Conservation (phyloP, 2,888 invertebrate genomes). For the Ophraella communa region DNA sequence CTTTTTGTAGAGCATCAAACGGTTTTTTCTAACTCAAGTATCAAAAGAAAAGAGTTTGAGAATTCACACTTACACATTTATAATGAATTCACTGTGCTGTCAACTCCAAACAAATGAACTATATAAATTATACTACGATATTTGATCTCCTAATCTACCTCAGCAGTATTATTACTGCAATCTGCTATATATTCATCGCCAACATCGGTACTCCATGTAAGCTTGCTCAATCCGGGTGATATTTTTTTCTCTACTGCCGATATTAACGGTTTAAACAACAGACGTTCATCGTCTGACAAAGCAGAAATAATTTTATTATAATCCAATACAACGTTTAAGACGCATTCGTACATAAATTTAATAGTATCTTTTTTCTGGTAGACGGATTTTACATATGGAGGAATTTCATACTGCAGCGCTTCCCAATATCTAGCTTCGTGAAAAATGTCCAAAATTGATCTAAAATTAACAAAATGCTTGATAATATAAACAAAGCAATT, state of each 20-base stretch:
- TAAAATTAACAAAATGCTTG: no score
- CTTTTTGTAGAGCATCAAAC: no score
- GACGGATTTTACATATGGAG: slow-evolving; percentile 70
- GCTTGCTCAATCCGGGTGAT: slow-evolving; percentile 72
- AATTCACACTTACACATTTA: no score
- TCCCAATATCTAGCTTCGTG: slow-evolving; percentile 79
- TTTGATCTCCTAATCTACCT: no score
- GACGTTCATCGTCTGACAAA: slow-evolving; percentile 77
- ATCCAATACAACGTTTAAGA: slow-evolving; percentile 73
- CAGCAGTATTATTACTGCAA: slow-evolving; percentile 70
- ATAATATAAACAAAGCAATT: no score
- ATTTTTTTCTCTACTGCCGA: slow-evolving; percentile 70
- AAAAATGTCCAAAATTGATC: slow-evolving; percentile 71
- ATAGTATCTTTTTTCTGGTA: slow-evolving; percentile 67
- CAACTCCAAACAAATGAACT: no score
- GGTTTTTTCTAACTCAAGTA: no score
- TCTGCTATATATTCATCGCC: slow-evolving; percentile 76
- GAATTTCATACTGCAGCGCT: slow-evolving; percentile 72
- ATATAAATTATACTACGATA: no score
- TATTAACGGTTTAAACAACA: slow-evolving; percentile 79
- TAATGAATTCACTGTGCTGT: no score
- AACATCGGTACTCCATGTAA: slow-evolving; percentile 78
- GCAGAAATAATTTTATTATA: slow-evolving; percentile 81
- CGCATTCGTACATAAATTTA: slow-evolving; percentile 72
- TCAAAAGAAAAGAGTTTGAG: no score